Conservation (phyloP, 2,797 vertebrate species). For the Nannoperca obscura region DNA sequence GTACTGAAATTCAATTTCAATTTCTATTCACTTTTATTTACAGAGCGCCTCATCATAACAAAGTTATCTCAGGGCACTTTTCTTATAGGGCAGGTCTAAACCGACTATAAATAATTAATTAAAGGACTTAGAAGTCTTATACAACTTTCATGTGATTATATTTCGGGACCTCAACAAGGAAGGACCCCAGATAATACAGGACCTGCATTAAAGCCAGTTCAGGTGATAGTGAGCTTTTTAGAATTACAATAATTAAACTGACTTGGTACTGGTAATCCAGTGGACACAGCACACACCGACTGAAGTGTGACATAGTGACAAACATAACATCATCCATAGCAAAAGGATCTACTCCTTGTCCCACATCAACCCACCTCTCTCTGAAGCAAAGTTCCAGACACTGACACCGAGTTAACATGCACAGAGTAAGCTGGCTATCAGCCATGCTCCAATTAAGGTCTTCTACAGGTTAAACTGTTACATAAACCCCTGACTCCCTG, state of each 20-base stretch:
- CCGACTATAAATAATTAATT: no score
- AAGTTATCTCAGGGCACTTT: no score
- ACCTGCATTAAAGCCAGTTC: no score
- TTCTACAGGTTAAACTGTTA: slow-evolving; percentile 20
- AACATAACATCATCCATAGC: no score
- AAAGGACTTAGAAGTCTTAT: no score
- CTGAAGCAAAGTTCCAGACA: background rate
- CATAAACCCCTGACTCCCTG: slow-evolving; percentile 13
- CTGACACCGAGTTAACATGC: background rate
- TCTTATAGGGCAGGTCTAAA: no score
- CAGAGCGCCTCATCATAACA: no score
- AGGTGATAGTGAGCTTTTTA: background rate
- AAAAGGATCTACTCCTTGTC: background rate
- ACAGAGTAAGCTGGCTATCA: background rate
- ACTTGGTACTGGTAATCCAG: background rate
- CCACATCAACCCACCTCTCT: background rate
- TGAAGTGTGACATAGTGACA: no score
- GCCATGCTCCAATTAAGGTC: slow-evolving; percentile 5
- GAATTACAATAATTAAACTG: background rate
- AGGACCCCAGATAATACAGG: background rate
- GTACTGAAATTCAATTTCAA: background rate
- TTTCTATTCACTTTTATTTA: no score
- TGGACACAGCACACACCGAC: no score
- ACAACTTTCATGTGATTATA: background rate
- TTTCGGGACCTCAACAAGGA: background rate